Evolutionary conservation across 2,797 vertebrate species (phyloP).

Genomic region (Hydrolagus colliei): DNA sequence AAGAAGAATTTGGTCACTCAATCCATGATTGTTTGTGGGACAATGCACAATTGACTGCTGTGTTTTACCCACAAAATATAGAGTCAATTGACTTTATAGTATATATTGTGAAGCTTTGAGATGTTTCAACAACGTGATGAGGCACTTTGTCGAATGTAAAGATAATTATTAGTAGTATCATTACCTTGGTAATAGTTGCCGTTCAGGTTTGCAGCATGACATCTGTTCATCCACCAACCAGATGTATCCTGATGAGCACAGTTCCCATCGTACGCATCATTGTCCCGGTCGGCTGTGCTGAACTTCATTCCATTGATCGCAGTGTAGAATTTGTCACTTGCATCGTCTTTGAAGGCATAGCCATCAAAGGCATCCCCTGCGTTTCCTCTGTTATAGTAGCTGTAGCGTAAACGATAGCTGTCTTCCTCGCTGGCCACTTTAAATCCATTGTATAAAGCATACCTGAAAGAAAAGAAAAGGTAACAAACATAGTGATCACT

Average conservation of each 20-base stretch:
- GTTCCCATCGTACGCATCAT: conserved; percentile 75
- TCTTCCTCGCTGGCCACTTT: conserved; percentile 67
- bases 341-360: conserved; percentile 70
- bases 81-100: too few relatives aligned
- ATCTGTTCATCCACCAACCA: conserved; percentile 98
- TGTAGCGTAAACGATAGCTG: conserved; percentile 77
- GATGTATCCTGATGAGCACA: conserved; percentile 84
- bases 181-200: conserved; percentile 84
- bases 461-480: conserved; percentile 48
- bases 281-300: conserved; percentile 82
- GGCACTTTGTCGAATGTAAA: too few relatives aligned
- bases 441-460: conserved; percentile 81
- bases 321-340: conserved; percentile 79
- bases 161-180: not conserved
- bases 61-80: too few relatives aligned
- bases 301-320: conserved; percentile 86
- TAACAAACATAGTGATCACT: not conserved
- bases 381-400: conserved; percentile 71
- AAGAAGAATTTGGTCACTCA: too few relatives aligned
- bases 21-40: too few relatives aligned
- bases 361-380: conserved; percentile 87
- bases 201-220: conserved; percentile 88
- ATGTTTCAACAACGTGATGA: too few relatives aligned
- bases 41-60: too few relatives aligned
- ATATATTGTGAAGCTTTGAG: too few relatives aligned